Conservation (phyloP, 2,113 vertebrate species). For the Oreochromis tanganicae region DNA sequence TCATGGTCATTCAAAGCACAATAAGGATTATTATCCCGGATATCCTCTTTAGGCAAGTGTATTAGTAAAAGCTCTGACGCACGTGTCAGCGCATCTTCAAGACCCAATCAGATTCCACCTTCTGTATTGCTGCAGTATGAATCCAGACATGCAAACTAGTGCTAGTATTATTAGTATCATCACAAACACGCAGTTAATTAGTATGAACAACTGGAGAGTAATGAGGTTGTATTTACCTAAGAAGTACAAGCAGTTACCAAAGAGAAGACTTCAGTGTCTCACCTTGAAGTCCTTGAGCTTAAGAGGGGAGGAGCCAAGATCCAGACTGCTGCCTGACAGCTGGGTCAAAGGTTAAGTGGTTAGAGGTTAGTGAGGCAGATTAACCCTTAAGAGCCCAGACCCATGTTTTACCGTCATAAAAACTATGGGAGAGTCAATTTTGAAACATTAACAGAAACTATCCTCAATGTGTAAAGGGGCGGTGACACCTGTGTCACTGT, state of each 20-base stretch:
- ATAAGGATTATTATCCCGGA: neutral
- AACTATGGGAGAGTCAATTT: too few relatives aligned
- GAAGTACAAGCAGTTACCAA: neutral
- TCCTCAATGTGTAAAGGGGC: too few relatives aligned
- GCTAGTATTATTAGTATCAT: neutral
- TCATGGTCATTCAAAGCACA: neutral
- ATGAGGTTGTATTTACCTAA: neutral
- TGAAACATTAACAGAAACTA: too few relatives aligned
- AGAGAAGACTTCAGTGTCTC: slow-evolving; percentile 10
- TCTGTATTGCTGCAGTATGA: neutral
- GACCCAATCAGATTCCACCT: neutral
- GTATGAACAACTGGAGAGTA: neutral
- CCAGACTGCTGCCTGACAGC: slow-evolving; percentile 87
- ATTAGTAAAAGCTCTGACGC: neutral
- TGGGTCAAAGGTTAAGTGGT: slow-evolving; percentile 45
- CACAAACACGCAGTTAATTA: neutral
- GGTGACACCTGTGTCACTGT: too few relatives aligned
- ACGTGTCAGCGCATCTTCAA: neutral
- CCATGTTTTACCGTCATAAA: too few relatives aligned
- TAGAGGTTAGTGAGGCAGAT: slow-evolving; percentile 1
- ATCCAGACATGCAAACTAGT: neutral
- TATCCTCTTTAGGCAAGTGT: neutral
- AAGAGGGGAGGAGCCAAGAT: slow-evolving; percentile 73
- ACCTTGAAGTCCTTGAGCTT: slow-evolving; percentile 83
- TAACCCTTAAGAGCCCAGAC: too few relatives aligned